Conservation (phyloP, 2,888 invertebrate species). For the Eremobia ochroleuca region DNA sequence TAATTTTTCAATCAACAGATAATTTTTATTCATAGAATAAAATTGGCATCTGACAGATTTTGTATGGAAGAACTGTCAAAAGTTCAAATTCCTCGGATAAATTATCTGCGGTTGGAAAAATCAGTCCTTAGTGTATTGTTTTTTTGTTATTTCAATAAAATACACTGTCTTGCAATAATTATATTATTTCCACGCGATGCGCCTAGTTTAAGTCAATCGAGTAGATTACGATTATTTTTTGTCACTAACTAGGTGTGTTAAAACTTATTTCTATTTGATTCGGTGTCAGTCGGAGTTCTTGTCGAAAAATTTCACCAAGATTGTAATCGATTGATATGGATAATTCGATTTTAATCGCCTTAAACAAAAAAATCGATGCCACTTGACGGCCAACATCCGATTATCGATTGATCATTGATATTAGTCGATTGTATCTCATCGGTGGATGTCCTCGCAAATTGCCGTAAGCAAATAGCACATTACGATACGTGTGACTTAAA, state of each 20-base stretch:
- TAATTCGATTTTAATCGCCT: background rate
- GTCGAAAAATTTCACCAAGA: background rate
- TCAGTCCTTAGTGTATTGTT: background rate
- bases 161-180: slow-evolving; percentile 17
- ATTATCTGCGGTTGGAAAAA: too few relatives aligned
- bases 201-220: slow-evolving; percentile 40
- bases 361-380: background rate
- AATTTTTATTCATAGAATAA: too few relatives aligned
- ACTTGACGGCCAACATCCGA: background rate
- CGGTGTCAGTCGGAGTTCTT: slow-evolving; percentile 45
- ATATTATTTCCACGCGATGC: slow-evolving; percentile 8
- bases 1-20: too few relatives aligned
- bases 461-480: too few relatives aligned
- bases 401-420: background rate
- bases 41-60: too few relatives aligned
- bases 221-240: slow-evolving; percentile 36
- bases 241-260: slow-evolving; percentile 39
- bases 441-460: background rate
- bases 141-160: slow-evolving; percentile 11
- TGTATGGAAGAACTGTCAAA: too few relatives aligned
- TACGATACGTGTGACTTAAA: too few relatives aligned
- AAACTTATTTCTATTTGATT: slow-evolving; percentile 39
- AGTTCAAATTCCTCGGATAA: too few relatives aligned
- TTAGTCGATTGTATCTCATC: background rate
- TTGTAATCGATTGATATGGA: background rate